Evolutionary conservation across 2,888 invertebrate species (phyloP), one percentile per base, ranked within the genome.

Genomic region (Heliconius ethilla): DNA sequence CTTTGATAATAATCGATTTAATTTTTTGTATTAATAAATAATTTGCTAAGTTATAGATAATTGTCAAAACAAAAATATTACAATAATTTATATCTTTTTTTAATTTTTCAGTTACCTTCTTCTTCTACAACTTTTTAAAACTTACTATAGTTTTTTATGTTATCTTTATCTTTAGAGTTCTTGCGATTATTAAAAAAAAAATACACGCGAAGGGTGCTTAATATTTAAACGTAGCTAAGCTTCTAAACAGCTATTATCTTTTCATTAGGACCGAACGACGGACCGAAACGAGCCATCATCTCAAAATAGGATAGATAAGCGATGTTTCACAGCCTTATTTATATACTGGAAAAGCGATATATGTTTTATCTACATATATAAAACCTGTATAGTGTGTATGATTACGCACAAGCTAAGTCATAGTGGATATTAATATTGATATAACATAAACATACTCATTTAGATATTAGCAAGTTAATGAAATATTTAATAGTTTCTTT

Each of bases 191-290:
- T 15, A 72, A 73, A 27, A 63, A 40, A 73, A 63, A 73, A 18
- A 33, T n/a, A 51, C 63, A 78, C 59, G 11, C 55, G 15, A 63
- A 66, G 27, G 65, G 37, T 51, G 66, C 75, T 75, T 67, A 75
- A 70, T 75, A 65, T 72, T 65, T 78, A 55, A 72, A 59, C 72
- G 22, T 83, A 83, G 84, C 83, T 22, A 82, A 78, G 80, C 81
- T 79, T 83, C 83, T 86, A 85, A 87, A 87, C 86, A 85, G 86
- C 87, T 90, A 88, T 89, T 89, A 89, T 88, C 85, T 87, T 89
- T 89, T 88, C 88, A 89, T 89, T 89, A 89, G 82, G 82, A 82
- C 79, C 72, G 72, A 77, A 66, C 77, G 77, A 63, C 40, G 70
- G 70, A 66, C 77, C 70, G 66, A 66, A 77, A 77, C 73, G 73